Evolutionary conservation across 2,797 vertebrate species (phyloP), one percentile per base, ranked within the genome.

Genomic region (Spondyliosoma cantharus): DNA sequence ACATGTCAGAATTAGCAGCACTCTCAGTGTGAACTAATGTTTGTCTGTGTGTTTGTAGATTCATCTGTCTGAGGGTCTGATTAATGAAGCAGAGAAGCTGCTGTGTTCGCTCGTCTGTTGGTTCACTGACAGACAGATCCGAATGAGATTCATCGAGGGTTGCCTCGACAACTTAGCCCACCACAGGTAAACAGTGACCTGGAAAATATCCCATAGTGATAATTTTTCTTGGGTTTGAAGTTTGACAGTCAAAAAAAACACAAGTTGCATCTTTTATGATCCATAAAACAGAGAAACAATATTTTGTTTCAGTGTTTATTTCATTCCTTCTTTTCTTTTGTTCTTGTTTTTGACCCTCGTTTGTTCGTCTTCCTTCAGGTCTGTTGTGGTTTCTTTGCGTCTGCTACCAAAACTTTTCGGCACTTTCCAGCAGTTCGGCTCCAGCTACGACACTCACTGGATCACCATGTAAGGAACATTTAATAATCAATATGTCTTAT

Each of bases 141-240:
- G 98, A 82, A 99, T 99, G 98, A 97, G 97, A 79, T 99, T 99
- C 93, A 99, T 99, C 61, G 98, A 99, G 94, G 98, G 98, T 89
- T 99, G 98, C 92, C 95, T 99, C 84, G 98, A 99, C 94, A 99
- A 99, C 92, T 92, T 99, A 87, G 97, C 97, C 71, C 97, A 98
- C 92, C 97, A 99, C 94, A 96, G 97, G 98, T 98, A 93, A 29
- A 95, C 92, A 68, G 46, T 4, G 60, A 45, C n/a, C 32, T 25
- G 13, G 16, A 68, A 42, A 53, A 22, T 22, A 53, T 19, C 20
- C 2, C 2, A 11, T 27, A 4, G 12, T 56, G 24, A 45, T 14
- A 8, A 19, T 63, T 24, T 6, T 48, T 45, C 22, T 20, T 12
- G 14, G 7, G 7, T 11, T 42, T 9, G 42, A 22, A 24, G 13